Base-by-base conservation (phyloP, 2,888 invertebrate species). In the Lucinisca nassula region DNA sequence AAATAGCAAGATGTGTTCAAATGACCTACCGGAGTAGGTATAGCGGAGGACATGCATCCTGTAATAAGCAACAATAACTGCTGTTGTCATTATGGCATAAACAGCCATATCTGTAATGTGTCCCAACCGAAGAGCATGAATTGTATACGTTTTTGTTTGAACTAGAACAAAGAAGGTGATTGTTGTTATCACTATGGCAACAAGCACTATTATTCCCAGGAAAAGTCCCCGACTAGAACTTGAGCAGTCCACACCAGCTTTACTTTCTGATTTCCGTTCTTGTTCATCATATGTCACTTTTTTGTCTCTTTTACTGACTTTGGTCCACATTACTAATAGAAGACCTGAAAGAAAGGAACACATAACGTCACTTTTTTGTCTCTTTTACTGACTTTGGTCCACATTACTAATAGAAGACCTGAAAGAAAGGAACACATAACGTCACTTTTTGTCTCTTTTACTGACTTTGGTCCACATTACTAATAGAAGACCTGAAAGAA, bases 121-220 rank as follows among this genome's bases (percentile, higher is more conserved):
- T 75, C 98, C 98, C 96, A 98, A 98, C 95, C 99, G 98, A 81
- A 99, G 98, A 92, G 98, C 97, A 93, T 98, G 98, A 95, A 98
- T 97, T 87, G 98, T 97, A 88, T 98, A 97, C 8, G 98, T 98
- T 96, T 98, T 98, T 8, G 92, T 92, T 37, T 92, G 91, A 93
- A 99, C 98, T 94, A 99, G 97, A 92, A 99, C 99, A 97, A 99
- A 99, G 98, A 99, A 99, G 92, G 99, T 97, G 95, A 99, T 99
- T 96, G 99, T 92, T 90, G 97, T 97, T 91, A 97, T 97, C 87
- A 97, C 96, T 0, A 97, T 96, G 27, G 97, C 97, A 17, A 97
- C 97, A 95, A 97, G 96, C 17, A 97, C 95, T 45, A 97, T 96
- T 21, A 98, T 96, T 0, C 98, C 98, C 14, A 97, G 97, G 96